A percentile compares a stretch with the other conserved stretches of the same genome.
These are phyloP conservation scores for Oasisia sp. DNA, from an alignment of 2,888 invertebrate species.

Conservation along the genomic window DNA sequence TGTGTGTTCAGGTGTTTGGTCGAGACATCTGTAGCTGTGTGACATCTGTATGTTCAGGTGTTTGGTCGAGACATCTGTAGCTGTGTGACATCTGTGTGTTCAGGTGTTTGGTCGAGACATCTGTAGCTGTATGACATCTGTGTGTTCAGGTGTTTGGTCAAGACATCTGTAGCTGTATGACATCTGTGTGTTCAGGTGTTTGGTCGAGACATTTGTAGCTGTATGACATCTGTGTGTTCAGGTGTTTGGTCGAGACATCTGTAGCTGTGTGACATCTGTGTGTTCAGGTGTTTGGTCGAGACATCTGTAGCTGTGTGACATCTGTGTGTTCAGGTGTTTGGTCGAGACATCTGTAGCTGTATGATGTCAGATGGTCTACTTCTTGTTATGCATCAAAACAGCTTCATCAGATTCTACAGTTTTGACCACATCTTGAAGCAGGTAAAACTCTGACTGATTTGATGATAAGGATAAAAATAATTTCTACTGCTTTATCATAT, in stretches of 20 bases:
- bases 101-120: not conserved
- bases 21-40: not conserved
- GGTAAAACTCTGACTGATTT: constrained; percentile 36
- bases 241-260: constrained; percentile 11
- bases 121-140: not conserved
- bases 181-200: constrained; percentile 6
- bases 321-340: constrained; percentile 21
- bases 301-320: not conserved
- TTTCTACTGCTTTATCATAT: constrained; percentile 31
- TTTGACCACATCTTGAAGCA: constrained; percentile 45
- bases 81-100: not conserved
- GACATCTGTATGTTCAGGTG: not conserved
- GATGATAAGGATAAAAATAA: constrained; percentile 18
- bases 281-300: constrained; percentile 5
- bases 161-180: constrained; percentile 5
- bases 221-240: not conserved
- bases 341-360: constrained; percentile 44
- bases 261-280: not conserved
- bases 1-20: constrained; percentile 13
- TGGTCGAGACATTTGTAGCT: not conserved
- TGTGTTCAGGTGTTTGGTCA: not conserved
- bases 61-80: constrained; percentile 6
- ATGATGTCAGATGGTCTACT: constrained; percentile 47
- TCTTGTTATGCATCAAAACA: constrained; percentile 50
- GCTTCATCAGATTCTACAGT: constrained; percentile 49